Conservation (phyloP, 23 tunicate genomes). For the Styela plicata region DNA sequence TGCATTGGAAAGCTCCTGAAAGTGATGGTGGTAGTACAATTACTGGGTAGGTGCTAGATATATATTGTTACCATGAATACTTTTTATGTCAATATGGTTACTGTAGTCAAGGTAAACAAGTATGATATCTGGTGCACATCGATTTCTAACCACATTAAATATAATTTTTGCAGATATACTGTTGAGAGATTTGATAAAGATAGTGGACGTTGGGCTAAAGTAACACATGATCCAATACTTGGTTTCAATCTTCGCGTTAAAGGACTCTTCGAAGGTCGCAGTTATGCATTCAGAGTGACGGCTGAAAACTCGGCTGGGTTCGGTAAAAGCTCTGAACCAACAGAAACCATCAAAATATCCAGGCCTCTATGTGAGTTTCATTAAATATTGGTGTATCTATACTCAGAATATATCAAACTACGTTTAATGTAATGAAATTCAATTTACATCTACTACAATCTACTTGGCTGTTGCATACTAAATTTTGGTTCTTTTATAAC, state of each 20-base stretch:
- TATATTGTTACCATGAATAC: conserved; percentile 46
- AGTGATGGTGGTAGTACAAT: conserved; percentile 80
- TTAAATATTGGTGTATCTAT: too few species aligned
- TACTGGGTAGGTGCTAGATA: conserved; percentile 44
- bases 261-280: conserved; percentile 80
- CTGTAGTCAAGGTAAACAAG: too few species aligned
- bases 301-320: conserved; percentile 90
- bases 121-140: neutral
- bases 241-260: conserved; percentile 72
- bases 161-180: conserved; percentile 27
- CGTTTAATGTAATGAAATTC: neutral
- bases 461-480: too few species aligned
- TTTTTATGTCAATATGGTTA: too few species aligned
- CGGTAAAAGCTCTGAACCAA: conserved; percentile 79
- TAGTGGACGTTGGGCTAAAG: conserved; percentile 76
- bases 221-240: conserved; percentile 68
- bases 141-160: neutral
- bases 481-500: too few species aligned
- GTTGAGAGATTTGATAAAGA: conserved; percentile 83
- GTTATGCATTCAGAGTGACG: conserved; percentile 74
- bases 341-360: conserved; percentile 44
- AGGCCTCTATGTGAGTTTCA: conserved; percentile 39
- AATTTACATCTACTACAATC: neutral
- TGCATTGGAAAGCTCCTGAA: conserved; percentile 79
- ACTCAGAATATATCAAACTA: neutral